Evolutionary conservation across 1,140 invertebrate species (phyloP).

Genomic region (Samia ricini): DNA sequence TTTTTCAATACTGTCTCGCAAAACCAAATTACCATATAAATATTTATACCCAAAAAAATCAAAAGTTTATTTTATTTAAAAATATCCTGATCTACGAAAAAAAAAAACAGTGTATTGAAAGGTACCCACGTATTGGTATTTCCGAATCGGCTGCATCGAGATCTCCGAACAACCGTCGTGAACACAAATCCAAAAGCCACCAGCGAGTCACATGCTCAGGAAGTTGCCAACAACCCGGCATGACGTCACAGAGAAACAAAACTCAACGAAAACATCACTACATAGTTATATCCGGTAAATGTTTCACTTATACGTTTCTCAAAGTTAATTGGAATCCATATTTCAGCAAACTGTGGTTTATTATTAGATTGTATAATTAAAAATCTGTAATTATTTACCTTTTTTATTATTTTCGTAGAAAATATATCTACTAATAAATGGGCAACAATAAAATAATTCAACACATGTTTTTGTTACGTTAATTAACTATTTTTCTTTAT

Average conservation of each 20-base stretch:
- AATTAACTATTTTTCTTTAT: no score
- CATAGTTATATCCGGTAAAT: not conserved
- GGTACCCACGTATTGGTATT: constrained; percentile 65
- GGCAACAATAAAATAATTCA: no score
- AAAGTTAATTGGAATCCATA: not conserved
- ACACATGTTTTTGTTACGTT: no score
- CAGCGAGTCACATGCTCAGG: constrained; percentile 72
- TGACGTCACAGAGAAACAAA: constrained; percentile 28
- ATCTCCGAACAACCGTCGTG: constrained; percentile 60
- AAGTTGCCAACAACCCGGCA: constrained; percentile 72
- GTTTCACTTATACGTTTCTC: not conserved
- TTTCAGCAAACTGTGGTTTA: not conserved
- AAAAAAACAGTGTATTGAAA: not conserved
- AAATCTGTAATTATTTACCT: no score
- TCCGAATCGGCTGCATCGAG: constrained; percentile 58
- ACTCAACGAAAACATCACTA: constrained; percentile 12
- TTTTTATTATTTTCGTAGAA: no score
- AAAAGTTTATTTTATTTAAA: no score
- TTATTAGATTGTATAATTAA: no score
- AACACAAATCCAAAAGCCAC: constrained; percentile 74
- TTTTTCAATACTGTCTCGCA: no score
- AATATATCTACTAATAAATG: no score
- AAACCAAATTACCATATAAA: no score
- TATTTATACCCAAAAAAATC: no score
- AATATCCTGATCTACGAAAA: not conserved